Conservation (phyloP, 2,113 vertebrate species). For the Cervus canadensis region DNA sequence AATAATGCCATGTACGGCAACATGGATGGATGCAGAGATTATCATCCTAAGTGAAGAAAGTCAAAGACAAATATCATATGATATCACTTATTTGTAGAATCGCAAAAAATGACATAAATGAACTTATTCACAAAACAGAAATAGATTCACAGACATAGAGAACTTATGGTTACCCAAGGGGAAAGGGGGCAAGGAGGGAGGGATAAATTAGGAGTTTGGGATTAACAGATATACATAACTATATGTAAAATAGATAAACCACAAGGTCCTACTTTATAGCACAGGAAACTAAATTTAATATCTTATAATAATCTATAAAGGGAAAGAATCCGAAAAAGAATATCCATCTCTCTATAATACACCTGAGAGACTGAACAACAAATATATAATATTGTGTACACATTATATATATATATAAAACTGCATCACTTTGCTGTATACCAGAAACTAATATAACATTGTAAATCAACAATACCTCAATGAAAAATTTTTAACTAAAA, state of each 20-base stretch:
- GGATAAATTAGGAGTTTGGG: neutral
- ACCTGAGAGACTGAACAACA: neutral
- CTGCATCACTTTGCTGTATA: neutral
- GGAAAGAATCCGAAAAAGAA: neutral
- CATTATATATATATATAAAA: neutral
- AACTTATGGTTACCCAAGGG: neutral
- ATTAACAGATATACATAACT: neutral
- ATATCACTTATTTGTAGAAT: neutral
- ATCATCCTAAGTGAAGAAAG: neutral
- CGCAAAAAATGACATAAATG: neutral
- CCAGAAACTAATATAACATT: neutral
- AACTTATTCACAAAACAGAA: neutral
- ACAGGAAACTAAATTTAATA: neutral
- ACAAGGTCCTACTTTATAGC: neutral
- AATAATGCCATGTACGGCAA: rapidly evolving
- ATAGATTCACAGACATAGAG: neutral
- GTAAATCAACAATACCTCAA: neutral
- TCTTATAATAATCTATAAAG: neutral
- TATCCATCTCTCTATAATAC: neutral
- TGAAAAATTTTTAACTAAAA: neutral
- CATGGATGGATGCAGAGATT: neutral
- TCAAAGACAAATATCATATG: neutral
- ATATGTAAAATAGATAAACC: neutral
- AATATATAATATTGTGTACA: neutral
- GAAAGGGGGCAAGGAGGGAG: neutral